Conservation (phyloP, 2,888 invertebrate genomes). For the Drosophila nr. fundita region DNA sequence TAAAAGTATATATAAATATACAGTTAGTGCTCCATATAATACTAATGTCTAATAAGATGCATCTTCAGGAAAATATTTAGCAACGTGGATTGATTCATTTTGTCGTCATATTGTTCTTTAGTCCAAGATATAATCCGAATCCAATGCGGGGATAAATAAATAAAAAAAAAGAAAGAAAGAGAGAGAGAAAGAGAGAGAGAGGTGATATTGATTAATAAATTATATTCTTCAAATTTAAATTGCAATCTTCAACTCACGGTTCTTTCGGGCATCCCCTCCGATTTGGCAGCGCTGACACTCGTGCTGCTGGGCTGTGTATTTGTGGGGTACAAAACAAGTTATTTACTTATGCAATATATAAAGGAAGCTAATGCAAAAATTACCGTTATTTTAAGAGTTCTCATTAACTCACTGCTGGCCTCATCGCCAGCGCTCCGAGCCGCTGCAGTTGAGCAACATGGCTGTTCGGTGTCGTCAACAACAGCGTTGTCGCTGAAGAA, state of each 20-base stretch:
- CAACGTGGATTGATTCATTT: background rate
- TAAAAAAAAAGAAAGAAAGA: too few species aligned
- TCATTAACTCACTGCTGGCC: conserved; percentile 32
- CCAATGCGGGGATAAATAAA: too few species aligned
- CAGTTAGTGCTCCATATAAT: conserved; percentile 16
- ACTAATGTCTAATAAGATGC: conserved; percentile 9
- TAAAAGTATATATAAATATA: conserved; percentile 13
- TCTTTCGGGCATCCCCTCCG: background rate
- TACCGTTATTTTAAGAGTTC: conserved; percentile 48
- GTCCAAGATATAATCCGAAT: conserved; percentile 55
- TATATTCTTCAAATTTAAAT: background rate
- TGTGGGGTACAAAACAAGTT: conserved; percentile 5
- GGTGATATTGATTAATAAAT: background rate
- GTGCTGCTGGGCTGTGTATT: conserved; percentile 1
- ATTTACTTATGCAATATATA: background rate
- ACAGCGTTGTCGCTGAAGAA: conserved; percentile 6
- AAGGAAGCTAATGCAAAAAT: background rate
- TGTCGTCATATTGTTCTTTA: conserved; percentile 18
- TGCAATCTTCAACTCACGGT: conserved; percentile 12
- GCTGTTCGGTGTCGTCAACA: background rate
- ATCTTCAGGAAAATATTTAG: background rate
- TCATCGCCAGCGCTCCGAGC: conserved; percentile 7
- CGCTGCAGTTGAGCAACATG: background rate
- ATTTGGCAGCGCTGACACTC: background rate
- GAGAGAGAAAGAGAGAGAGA: background rate